phyloP scores from a whole-genome alignment of 2,113 vertebrate genomes.

The Psephotus haematonotus region DNA sequence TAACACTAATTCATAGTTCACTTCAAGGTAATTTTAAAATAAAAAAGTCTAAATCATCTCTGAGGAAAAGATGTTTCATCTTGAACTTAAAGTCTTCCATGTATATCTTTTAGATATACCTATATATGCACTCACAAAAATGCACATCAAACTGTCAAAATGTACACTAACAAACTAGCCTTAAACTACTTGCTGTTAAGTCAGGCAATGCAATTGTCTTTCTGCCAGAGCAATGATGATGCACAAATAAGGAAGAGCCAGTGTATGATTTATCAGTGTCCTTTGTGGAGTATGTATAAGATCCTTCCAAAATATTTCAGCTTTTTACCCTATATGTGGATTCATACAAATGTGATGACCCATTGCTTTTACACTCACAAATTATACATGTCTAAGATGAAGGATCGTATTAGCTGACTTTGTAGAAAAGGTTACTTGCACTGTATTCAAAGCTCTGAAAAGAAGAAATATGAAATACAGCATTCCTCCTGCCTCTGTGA shows the following conservation, averaged over 20 bases:
- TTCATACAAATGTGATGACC: background rate
- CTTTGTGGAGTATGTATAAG: background rate
- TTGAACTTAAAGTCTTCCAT: background rate
- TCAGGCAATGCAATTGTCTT: background rate
- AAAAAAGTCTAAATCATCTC: background rate
- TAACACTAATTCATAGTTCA: background rate
- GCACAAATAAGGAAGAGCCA: background rate
- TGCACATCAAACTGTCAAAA: background rate
- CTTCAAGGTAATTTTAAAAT: background rate
- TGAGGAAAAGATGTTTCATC: background rate
- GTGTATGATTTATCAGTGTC: background rate
- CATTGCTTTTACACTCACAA: background rate
- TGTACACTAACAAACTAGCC: background rate
- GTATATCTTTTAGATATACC: background rate
- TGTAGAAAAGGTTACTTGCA: background rate
- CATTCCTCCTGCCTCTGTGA: background rate
- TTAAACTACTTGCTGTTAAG: background rate
- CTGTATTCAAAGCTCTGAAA: background rate
- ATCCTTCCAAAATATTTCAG: background rate
- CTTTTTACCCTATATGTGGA: background rate
- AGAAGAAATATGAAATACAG: background rate
- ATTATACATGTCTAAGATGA: background rate
- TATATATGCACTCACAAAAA: background rate
- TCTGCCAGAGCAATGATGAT: background rate
- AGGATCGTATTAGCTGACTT: background rate